These are phyloP conservation scores for Lota lota DNA, from an alignment of 2,113 vertebrate genomes.

Conservation along the genomic window DNA sequence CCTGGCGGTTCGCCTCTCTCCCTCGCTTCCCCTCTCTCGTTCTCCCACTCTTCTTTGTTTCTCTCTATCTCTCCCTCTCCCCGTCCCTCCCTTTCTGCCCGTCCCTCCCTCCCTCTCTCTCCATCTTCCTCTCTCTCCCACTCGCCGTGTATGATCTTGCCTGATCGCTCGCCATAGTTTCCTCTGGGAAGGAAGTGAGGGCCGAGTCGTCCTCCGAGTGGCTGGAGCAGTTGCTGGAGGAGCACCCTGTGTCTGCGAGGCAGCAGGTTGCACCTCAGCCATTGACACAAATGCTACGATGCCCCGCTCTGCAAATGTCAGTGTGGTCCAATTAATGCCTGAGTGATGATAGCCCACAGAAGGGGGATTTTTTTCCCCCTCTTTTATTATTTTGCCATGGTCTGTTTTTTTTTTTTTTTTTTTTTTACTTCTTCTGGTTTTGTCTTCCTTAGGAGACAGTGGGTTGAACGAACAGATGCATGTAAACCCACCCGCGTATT, in stretches of 20 bases:
- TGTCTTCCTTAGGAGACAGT: no score
- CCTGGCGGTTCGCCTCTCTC: no score
- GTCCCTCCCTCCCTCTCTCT: no score
- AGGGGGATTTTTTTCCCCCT: conserved; percentile 36
- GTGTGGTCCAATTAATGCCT: conserved; percentile 62
- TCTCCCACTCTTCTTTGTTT: no score
- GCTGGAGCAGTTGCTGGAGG: conserved; percentile 40
- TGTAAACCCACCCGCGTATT: no score
- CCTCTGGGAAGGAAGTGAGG: conserved; percentile 1
- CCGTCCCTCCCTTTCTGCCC: no score
- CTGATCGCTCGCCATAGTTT: no score
- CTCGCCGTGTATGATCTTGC: no score
- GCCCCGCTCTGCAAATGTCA: conserved; percentile 70
- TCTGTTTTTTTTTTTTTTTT: conserved; percentile 49
- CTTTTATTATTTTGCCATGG: neutral
- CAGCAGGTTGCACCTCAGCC: conserved; percentile 40
- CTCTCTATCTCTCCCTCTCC: no score
- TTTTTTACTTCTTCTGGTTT: neutral
- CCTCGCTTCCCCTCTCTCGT: no score
- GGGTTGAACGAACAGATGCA: no score
- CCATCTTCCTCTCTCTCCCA: no score
- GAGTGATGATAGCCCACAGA: conserved; percentile 52
- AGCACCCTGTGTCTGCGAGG: conserved; percentile 16
- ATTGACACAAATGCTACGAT: conserved; percentile 53
- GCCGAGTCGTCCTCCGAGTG: conserved; percentile 41